Base-by-base conservation (phyloP, 2,888 invertebrate genomes). In the Trilocha varians region DNA sequence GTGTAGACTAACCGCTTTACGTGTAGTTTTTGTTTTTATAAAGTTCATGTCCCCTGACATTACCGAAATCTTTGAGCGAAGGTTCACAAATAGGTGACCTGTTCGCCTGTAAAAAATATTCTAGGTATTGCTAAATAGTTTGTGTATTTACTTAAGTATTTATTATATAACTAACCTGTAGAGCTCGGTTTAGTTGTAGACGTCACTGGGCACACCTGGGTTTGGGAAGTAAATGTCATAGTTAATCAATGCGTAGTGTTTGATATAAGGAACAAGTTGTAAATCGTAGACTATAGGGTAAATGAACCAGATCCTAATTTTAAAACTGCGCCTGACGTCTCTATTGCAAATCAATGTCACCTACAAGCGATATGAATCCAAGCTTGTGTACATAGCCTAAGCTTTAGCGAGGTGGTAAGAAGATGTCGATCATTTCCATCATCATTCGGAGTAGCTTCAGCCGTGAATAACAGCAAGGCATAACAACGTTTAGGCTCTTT, bases 401-500 rank as follows among this genome's bases (percentile, higher is more conserved):
- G 25, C 25, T 25, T 25, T 25, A n/a, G 36, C 16, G 17, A 18
- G n/a, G 15, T n/a, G 32, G 38, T 11, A 25, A 14, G 9, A 18
- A 14, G 15, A 15, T 18, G 38, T 38, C 39, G 14, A 65, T 65
- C 66, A 64, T 47, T 47, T 53, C 54, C 62, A 59, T 59, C 54
- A 62, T 64, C 62, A 53, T 52, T 52, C 42, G 46, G 63, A 41
- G 33, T 11, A 32, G 37, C 38, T 44, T 25, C 34, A 38, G 16
- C 16, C 14, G 25, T 65, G 53, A 57, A 57, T 68, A 57, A 65
- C 59, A 56, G 61, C 63, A 59, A 60, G 68, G 66, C 69, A 63
- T 66, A 52, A 56, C 57, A 61, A 53, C 36, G 41, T 55, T 51
- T 46, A 57, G 55, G 63, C 69, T 73, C 67, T 72, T 70, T 70